Base-by-base conservation (phyloP, 2,888 invertebrate species). In the Harpalus rufipes region DNA sequence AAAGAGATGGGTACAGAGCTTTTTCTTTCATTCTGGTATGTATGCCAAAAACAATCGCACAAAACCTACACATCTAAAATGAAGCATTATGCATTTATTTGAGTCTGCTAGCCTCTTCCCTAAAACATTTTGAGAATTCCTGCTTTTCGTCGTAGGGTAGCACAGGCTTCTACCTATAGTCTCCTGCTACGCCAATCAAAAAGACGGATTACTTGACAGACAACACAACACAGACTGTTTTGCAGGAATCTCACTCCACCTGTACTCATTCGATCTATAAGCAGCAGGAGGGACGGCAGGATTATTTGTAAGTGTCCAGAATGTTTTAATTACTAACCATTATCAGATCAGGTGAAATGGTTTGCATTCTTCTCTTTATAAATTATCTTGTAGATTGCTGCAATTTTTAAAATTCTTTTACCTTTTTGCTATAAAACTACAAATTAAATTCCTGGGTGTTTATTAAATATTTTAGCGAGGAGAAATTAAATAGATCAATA, bases 111-210 rank as follows among this genome's bases (percentile, higher is more conserved):
- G 5, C 12, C 1, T 51, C 44, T 10, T 12, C 6, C 44, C 44
- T 51, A 12, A 1, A 59, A 79, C 79, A 79, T 79, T 79, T 79
- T 79, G 16, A 59, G 61, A 14, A 39, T 25, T 18, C 4, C 61
- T 41, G 39, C 39, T 7, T 1, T 18, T 16, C 44, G 44, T 51
- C 44, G 44, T 51, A 51, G 14, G 63, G n/a, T 21, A 18, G 51
- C 63, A 65, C 51, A 44, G 51, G 14, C 32, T 39, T 2, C 82
- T 72, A 82, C 82, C 39, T 51, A 81, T 51, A 32, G 72, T 74
- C 16, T 72, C 74, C 82, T 21, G 72, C 74, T 59, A 82, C 58
- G 82, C 82, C 82, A 82, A 82, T 82, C 82, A 82, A 82, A 82
- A 82, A 68, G 82, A 82, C 82, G 59, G 82, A 82, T 82, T 58